Evolutionary conservation across 1,140 invertebrate genomes (phyloP).

Genomic region (Hyposmocoma kahamanoa): DNA sequence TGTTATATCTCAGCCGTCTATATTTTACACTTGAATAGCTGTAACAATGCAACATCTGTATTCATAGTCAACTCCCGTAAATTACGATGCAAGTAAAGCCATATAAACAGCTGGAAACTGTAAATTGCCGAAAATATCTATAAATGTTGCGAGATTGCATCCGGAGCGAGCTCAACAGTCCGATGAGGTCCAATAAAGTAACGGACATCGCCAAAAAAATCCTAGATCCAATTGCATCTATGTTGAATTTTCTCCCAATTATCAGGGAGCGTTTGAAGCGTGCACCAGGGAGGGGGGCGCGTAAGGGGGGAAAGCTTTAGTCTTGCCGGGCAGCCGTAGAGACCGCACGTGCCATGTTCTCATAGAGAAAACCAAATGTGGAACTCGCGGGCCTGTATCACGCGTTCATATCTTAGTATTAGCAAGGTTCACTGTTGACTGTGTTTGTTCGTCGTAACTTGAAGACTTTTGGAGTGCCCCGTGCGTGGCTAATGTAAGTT

Average conservation of each 20-base stretch:
- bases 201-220: constrained; percentile 60
- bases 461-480: constrained; percentile 54
- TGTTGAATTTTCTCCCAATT: constrained; percentile 68
- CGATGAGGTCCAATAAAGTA: constrained; percentile 55
- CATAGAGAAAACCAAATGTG: constrained; percentile 48
- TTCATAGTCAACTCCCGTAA: too few relatives aligned
- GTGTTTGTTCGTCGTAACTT: constrained; percentile 35
- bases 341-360: constrained; percentile 34
- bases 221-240: constrained; percentile 54
- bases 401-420: constrained; percentile 33
- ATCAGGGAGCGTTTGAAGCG: constrained; percentile 65
- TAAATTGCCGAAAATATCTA: too few relatives aligned
- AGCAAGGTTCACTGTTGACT: constrained; percentile 45
- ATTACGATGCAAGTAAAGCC: too few relatives aligned
- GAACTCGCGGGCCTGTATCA: constrained; percentile 37
- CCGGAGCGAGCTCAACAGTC: constrained; percentile 32
- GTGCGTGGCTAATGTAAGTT: constrained; percentile 66
- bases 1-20: too few relatives aligned
- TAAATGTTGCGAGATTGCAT: constrained; percentile 2
- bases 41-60: too few relatives aligned
- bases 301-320: constrained; percentile 42
- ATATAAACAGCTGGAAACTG: too few relatives aligned
- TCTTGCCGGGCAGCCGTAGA: constrained; percentile 37
- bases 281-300: constrained; percentile 41
- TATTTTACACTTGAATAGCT: too few relatives aligned